Evolutionary conservation across 2,113 vertebrate genomes (phyloP).

Genomic region (Heterochromis multidens): DNA sequence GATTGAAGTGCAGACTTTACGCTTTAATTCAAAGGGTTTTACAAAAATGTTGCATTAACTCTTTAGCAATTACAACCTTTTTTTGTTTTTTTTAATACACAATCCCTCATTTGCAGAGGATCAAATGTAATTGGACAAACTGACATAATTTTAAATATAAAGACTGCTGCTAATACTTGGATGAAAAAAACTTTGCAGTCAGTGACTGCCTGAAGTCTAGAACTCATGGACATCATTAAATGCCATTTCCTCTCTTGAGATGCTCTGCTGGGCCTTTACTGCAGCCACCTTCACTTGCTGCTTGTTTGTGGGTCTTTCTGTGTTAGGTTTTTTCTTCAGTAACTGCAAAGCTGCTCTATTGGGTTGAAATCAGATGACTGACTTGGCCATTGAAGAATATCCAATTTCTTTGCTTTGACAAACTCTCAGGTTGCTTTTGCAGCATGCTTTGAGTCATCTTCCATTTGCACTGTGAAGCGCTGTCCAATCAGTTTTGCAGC

Average conservation of each 20-base stretch:
- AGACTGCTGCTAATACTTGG: not conserved
- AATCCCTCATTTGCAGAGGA: not conserved
- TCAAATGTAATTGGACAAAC: not conserved
- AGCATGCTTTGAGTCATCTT: not conserved
- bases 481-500: accelerated
- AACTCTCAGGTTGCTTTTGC: not conserved
- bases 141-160: not conserved
- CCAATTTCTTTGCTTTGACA: accelerated
- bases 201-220: not conserved
- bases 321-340: not conserved
- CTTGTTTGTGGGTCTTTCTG: not conserved
- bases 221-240: not conserved
- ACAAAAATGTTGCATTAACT: not conserved
- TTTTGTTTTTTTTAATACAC: no score
- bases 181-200: not conserved
- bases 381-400: not conserved
- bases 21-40: not conserved
- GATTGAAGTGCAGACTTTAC: no score
- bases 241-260: not conserved
- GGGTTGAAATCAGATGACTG: not conserved
- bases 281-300: not conserved
- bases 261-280: not conserved
- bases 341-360: not conserved
- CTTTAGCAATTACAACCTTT: not conserved
- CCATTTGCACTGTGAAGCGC: not conserved